Conservation (phyloP, 2,797 vertebrate species). For the Apodemus agrarius region DNA sequence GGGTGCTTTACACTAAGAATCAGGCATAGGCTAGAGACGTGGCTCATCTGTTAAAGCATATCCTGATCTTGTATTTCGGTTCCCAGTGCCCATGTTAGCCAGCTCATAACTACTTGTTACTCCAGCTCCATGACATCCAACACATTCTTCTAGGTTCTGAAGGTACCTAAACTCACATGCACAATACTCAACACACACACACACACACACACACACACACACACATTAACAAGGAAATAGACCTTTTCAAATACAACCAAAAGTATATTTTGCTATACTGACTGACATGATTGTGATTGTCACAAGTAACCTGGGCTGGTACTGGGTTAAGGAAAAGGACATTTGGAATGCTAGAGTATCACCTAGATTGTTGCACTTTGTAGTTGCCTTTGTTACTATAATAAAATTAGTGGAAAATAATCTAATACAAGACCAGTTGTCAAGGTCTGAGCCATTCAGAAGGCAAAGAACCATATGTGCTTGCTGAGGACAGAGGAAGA, state of each 20-base stretch:
- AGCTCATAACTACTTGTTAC: not conserved
- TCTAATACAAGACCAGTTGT: not conserved
- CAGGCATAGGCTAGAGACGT: not conserved
- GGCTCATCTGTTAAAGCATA: not conserved
- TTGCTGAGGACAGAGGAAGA: not conserved
- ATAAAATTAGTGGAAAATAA: not conserved
- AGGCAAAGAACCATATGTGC: not conserved
- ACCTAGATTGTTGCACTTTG: accelerated
- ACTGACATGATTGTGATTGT: not conserved
- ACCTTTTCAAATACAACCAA: not conserved
- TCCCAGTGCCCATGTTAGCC: not conserved
- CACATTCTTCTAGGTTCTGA: not conserved
- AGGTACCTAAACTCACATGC: not conserved
- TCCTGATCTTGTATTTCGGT: not conserved
- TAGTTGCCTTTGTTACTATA: not conserved
- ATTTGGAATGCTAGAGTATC: not conserved
- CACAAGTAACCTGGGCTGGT: not conserved
- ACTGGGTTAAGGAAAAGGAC: not conserved
- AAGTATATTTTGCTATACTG: not conserved
- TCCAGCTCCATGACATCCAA: not conserved
- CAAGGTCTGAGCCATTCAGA: not conserved
- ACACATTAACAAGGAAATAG: not conserved
- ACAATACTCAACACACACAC: not conserved
- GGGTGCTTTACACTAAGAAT: not conserved
- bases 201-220: not conserved